Evolutionary conservation across 2,113 vertebrate genomes (phyloP), one percentile per base, ranked within the genome.

Genomic region (Stegastes partitus): DNA sequence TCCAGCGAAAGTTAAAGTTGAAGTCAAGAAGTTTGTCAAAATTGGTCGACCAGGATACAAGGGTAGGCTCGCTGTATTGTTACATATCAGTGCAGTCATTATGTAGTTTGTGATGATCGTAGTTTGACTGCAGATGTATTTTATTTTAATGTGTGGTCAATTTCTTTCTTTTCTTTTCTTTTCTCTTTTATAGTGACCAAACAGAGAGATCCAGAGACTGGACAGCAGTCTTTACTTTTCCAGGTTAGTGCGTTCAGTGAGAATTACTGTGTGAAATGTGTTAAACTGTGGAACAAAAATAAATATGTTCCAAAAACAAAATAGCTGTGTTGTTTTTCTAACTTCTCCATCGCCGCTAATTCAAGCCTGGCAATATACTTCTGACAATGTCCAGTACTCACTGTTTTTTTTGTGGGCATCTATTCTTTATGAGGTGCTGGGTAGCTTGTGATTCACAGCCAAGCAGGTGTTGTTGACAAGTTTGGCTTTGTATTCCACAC

Each of bases 21-120:
- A 99, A 80, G 98, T 99, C 66, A 99, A 97, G 91, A 99, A 99
- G 71, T 99, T 99, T 91, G 98, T 99, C 71, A 99, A 99, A 92
- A 99, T 99, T 0, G 98, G 98, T 3, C 96, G 98, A 6, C 98
- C 98, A 0, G 98, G 98, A 73, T 99, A 99, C 83, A 99, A 99
- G 96, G 98, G 98, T 98, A 39, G 1, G 45, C 10, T 59, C 11
- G 5, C 5, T 59, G 28, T 7, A 1, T 42, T 0, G 3, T 59
- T 51, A 12, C 66, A 5, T 34, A 11, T 53, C 10, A 56, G 7
- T 57, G 18, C 22, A 68, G 5, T 49, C 15, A 31, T 71, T 16
- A 1, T 58, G 49, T 44, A 7, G 1, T 31, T 63, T 14, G 56
- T 21, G 1, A 18, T 54, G 4, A 45, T 25, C 3, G 2, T 42